A percentile compares a stretch with the other conserved stretches of the same genome.
phyloP scores from a whole-genome alignment of 2,797 vertebrate species.

The Chaetodon trifasciatus region DNA sequence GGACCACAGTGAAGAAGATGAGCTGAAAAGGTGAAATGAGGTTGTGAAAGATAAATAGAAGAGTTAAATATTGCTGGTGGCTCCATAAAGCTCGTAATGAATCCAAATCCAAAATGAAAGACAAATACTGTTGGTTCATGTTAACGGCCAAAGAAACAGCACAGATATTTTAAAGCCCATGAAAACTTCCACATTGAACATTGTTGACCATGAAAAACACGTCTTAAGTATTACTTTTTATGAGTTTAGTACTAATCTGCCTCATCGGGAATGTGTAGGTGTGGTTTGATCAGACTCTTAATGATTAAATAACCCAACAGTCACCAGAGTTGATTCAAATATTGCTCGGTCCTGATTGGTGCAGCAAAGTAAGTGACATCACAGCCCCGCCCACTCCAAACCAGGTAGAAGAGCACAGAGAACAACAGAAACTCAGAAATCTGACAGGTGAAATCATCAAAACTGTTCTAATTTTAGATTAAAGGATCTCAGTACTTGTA shows the following conservation, averaged over 20 bases:
- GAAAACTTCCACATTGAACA: neutral
- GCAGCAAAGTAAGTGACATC: neutral
- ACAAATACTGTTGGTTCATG: neutral
- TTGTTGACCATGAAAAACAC: neutral
- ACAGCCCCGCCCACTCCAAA: neutral
- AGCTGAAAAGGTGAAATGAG: neutral
- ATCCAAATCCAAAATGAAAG: neutral
- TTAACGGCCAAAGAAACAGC: neutral
- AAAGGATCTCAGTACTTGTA: neutral
- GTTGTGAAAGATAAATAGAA: neutral
- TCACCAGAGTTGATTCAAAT: conserved; percentile 22
- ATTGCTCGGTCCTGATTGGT: conserved; percentile 18
- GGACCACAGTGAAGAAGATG: neutral
- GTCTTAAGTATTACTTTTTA: neutral
- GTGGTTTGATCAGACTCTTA: conserved; percentile 12
- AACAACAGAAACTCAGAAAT: neutral
- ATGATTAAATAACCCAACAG: neutral
- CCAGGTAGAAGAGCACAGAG: neutral
- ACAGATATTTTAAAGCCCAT: neutral
- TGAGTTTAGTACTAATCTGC: neutral
- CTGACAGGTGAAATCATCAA: neutral
- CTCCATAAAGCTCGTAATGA: no score
- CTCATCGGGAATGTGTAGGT: neutral
- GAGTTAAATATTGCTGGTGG: neutral
- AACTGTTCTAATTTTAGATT: neutral